Evolutionary conservation across 2,888 invertebrate species (phyloP).

Genomic region (Drosophila neutralis): DNA sequence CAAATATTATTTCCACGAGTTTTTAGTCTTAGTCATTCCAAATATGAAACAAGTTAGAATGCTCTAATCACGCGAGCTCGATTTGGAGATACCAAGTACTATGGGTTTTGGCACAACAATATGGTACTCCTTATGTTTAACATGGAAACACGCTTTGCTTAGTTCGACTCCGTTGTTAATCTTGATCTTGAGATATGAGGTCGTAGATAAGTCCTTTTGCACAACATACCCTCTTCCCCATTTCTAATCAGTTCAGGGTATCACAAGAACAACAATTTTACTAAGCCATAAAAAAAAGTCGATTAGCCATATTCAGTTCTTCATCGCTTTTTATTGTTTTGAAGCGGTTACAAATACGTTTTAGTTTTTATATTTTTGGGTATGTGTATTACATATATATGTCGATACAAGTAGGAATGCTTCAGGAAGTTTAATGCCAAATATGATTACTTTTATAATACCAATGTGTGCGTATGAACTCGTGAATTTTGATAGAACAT

Average conservation of each 20-base stretch:
- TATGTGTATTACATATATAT: constrained; percentile 48
- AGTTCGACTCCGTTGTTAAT: background rate
- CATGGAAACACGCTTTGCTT: background rate
- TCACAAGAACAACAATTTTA: background rate
- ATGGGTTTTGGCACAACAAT: background rate
- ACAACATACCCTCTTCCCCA: background rate
- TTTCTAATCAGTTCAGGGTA: background rate
- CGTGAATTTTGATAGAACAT: constrained; percentile 66
- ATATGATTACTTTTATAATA: constrained; percentile 54
- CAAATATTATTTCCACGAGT: constrained; percentile 7
- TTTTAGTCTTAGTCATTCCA: constrained; percentile 31
- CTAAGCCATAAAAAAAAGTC: background rate
- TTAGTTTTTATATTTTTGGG: constrained; percentile 33
- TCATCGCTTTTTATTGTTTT: constrained; percentile 62
- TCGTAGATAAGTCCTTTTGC: background rate
- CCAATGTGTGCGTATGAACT: constrained; percentile 64
- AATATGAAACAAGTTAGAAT: background rate
- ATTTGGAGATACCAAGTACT: background rate
- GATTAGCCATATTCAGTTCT: constrained; percentile 59
- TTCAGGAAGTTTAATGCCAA: constrained; percentile 54
- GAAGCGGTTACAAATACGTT: constrained; percentile 70
- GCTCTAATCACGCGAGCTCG: too few species aligned
- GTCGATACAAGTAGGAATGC: constrained; percentile 43
- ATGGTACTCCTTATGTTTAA: background rate
- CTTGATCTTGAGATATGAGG: background rate